Percentiles rank a stretch among this genome's conserved stretches.
phyloP scores from a whole-genome alignment of 2,888 invertebrate genomes.

The Agrochola lota region DNA sequence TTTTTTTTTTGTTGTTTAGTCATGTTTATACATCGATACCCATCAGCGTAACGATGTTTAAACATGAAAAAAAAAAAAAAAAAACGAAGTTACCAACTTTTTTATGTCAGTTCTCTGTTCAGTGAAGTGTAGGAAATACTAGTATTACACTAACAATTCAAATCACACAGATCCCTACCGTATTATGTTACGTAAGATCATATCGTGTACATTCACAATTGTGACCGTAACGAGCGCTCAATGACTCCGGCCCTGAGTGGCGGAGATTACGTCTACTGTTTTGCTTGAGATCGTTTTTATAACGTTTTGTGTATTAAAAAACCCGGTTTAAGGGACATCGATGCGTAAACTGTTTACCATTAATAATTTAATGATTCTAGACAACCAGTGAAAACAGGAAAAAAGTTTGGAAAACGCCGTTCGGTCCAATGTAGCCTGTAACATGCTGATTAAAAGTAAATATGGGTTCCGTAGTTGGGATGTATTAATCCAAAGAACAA shows the following conservation, averaged over 20 bases:
- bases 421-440: no score
- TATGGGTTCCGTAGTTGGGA: no score
- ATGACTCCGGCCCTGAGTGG: slow-evolving; percentile 67
- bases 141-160: slow-evolving; percentile 31
- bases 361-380: not conserved
- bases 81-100: no score
- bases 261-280: slow-evolving; percentile 57
- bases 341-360: not conserved
- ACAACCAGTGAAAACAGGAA: no score
- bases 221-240: slow-evolving; percentile 65
- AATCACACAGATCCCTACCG: slow-evolving; percentile 53
- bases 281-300: slow-evolving; percentile 52
- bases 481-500: no score
- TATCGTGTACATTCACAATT: slow-evolving; percentile 67
- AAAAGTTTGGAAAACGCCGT: no score
- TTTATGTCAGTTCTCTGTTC: slow-evolving; percentile 7
- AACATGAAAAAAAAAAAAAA: no score
- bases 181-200: slow-evolving; percentile 57
- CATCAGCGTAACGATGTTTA: no score
- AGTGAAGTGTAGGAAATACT: slow-evolving; percentile 45
- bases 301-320: slow-evolving; percentile 5
- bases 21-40: not conserved
- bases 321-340: not conserved
- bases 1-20: not conserved
- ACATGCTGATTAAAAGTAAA: no score